Evolutionary conservation across 1,140 invertebrate genomes (phyloP), one percentile per base, ranked within the genome.

Genomic region (Catajapyx aquilonaris): DNA sequence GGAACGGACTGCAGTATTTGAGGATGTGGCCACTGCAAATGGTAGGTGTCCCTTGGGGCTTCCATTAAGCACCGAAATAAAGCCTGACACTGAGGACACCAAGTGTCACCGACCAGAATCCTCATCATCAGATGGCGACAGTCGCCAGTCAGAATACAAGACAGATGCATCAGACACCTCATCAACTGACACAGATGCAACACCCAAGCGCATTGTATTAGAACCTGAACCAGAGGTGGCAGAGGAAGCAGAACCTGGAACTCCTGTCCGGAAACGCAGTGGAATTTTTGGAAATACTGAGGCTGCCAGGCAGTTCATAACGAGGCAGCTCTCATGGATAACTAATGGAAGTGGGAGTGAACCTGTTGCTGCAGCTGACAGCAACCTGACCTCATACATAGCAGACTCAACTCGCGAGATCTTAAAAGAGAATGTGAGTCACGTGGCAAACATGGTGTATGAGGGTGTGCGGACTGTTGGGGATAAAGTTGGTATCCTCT

Each of bases 381-480:
- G 31, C 35, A 16, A 28, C 2, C 30, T 31, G 21, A 39, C 39
- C 15, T 42, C 41, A 20, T 40, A 40, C 22, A 40, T 41, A 19
- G 41, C 39, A n/a, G 45, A 45, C 25, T 39, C 23, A 32, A 43
- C 45, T 10, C 41, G 37, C 3, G 43, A 43, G 32, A 40, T 50
- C 9, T 40, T 50, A 9, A 48, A 47, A 28, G 46, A 50, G 21
- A 50, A 50, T 41, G 47, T 50, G 15, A 42, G 69, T n/a, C 76
- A 70, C 49, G 64, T 77, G 46, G 75, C 74, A 5, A 75, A 66
- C 52, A 61, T 76, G 45, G 73, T 77, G 13, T 75, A 72, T 50
- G 73, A 76, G 54, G 70, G 73, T 21, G 73, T 77, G 0, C 73
- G 73, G 55, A 77, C 69, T 28, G 69, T 77, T 2, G 71, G 74